Percentiles rank a stretch among this genome's conserved stretches.
Evolutionary conservation across 1,140 invertebrate genomes (phyloP).

Genomic region (Drosophila ercepeae): DNA sequence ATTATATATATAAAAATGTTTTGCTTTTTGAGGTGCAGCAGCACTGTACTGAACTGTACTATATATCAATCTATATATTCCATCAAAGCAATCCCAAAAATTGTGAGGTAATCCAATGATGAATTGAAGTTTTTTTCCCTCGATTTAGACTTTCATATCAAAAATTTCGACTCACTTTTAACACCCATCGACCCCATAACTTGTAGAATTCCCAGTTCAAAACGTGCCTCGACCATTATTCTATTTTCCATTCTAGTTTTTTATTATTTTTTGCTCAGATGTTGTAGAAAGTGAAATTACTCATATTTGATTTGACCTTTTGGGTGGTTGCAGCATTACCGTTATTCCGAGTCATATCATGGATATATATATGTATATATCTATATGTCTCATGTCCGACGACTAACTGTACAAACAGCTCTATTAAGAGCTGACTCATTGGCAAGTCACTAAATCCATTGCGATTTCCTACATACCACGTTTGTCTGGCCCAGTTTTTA

Average conservation of each 20-base stretch:
- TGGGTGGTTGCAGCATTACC: constrained; percentile 22
- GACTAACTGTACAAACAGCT: constrained; percentile 49
- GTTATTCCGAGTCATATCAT: constrained; percentile 26
- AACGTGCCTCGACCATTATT: constrained; percentile 16
- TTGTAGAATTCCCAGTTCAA: constrained; percentile 12
- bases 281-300: constrained; percentile 24
- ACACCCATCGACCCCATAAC: constrained; percentile 27
- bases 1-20: constrained; percentile 36
- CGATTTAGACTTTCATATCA: neutral
- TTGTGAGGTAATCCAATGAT: constrained; percentile 31
- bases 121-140: neutral
- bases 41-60: constrained; percentile 2
- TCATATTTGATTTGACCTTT: constrained; percentile 62
- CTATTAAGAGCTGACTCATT: constrained; percentile 44
- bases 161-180: neutral
- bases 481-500: constrained; percentile 16
- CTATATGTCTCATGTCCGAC: constrained; percentile 20
- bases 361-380: constrained; percentile 4
- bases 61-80: constrained; percentile 7
- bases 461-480: constrained; percentile 43
- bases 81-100: constrained; percentile 1
- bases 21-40: constrained; percentile 34
- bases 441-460: constrained; percentile 18
- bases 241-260: constrained; percentile 2
- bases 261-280: constrained; percentile 3